These are phyloP conservation scores for Catocala nupta DNA, from an alignment of 2,888 invertebrate genomes.

Conservation along the genomic window DNA sequence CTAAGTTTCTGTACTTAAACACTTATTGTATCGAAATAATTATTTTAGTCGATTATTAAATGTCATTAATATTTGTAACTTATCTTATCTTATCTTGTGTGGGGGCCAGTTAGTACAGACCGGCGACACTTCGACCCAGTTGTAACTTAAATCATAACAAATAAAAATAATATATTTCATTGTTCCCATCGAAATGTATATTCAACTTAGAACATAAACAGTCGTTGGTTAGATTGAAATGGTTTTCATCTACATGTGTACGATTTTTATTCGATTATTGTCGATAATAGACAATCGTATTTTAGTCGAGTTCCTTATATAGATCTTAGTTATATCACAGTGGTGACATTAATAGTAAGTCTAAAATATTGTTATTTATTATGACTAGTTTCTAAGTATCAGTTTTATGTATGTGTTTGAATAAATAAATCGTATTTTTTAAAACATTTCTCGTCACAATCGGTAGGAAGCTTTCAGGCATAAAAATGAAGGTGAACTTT, in stretches of 20 bases:
- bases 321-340: conserved; percentile 48
- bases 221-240: conserved; percentile 20
- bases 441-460: conserved; percentile 73
- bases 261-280: conserved; percentile 24
- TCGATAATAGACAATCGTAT: conserved; percentile 28
- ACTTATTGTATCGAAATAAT: conserved; percentile 39
- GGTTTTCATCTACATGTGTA: conserved; percentile 18
- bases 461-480: conserved; percentile 84
- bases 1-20: conserved; percentile 49
- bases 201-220: conserved; percentile 24
- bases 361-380: conserved; percentile 48
- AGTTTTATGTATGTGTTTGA: conserved; percentile 61
- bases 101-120: too few species aligned
- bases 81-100: too few species aligned
- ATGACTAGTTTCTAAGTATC: conserved; percentile 48
- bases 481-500: conserved; percentile 27
- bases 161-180: conserved; percentile 18
- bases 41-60: conserved; percentile 50
- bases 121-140: too few species aligned
- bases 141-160: conserved; percentile 11
- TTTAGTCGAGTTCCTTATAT: conserved; percentile 58
- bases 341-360: conserved; percentile 45
- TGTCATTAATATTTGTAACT: conserved; percentile 26
- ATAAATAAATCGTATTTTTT: conserved; percentile 72
- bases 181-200: conserved; percentile 34